Base-by-base conservation (phyloP, 2,888 invertebrate genomes). In the Coecobrya sp. region DNA sequence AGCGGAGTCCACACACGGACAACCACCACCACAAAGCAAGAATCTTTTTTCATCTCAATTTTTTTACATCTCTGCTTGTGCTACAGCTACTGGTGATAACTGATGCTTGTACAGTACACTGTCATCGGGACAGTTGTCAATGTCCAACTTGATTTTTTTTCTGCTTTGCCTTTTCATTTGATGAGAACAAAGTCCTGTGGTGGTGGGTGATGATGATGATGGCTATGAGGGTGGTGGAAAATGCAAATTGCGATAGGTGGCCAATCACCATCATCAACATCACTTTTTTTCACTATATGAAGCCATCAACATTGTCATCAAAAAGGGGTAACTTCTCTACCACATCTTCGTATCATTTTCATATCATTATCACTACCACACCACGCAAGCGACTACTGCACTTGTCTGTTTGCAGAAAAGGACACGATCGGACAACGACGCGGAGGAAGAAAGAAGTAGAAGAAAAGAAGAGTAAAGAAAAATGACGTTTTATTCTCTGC, bases 231-330 rank as follows among this genome's bases (percentile, higher is more conserved):
- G 94, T 93, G 93, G 93, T 93, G 93, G 93, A 92, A 84, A 94
- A 94, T 93, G 93, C 92, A 92, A 94, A 93, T 94, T 86, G 93
- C 93, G 89, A 94, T 92, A 93, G 94, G 93, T 93, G 93, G 92
- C 89, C 91, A 93, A 92, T 93, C 89, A 90, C 73, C 49, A 59
- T 82, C 59, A 55, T 59, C 55, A 55, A 19, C 55, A 82, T 22
- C 42, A 52, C 5, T 0, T 7, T 52, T 16, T 45, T 0, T 11
- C 19, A 42, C 25, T 68, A 30, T 68, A 86, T 86, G 42, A 65
- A 86, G 86, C 49, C 81, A 79, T 89, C 88, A 87, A 59, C 82
- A 36, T 65, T 42, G 45, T 86, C 68, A 11, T 86, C 68, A 70
- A 73, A 45, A 73, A 73, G 10, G 68, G 73, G 22, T 25, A 27